Conservation (phyloP, 2,888 invertebrate species). For the Unio pictorum region DNA sequence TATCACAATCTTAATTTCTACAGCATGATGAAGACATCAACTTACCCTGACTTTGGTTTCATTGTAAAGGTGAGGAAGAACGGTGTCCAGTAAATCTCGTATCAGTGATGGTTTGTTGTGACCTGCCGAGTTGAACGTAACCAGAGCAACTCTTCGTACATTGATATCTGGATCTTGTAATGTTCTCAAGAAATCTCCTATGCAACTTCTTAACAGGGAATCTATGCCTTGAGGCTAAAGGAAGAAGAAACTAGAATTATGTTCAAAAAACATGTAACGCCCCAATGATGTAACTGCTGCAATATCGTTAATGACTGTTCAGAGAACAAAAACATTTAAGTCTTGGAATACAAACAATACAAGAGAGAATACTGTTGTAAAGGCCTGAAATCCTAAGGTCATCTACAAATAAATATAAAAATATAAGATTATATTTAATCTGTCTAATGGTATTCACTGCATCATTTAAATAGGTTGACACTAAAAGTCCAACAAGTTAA, state of each 20-base stretch:
- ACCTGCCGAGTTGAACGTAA: constrained; percentile 96
- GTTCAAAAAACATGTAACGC: no score
- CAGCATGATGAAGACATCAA: constrained; percentile 9
- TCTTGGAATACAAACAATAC: no score
- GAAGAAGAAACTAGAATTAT: neutral
- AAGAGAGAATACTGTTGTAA: no score
- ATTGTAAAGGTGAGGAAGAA: constrained; percentile 93
- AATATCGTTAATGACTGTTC: no score
- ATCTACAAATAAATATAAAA: no score
- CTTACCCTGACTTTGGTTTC: constrained; percentile 95
- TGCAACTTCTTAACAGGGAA: constrained; percentile 84
- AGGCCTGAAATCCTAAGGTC: no score
- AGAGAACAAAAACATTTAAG: no score
- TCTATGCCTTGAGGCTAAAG: constrained; percentile 91
- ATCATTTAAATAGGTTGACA: no score
- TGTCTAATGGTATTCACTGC: no score
- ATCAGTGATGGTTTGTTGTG: constrained; percentile 96
- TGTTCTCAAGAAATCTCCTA: constrained; percentile 84
- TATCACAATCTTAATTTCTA: neutral
- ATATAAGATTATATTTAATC: no score
- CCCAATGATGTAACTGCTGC: no score
- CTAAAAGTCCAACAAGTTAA: no score
- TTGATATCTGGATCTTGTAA: constrained; percentile 93
- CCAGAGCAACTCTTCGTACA: constrained; percentile 95
- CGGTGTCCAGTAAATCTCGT: constrained; percentile 88